Evolutionary conservation across 2,888 invertebrate species (phyloP), one percentile per base, ranked within the genome.

Genomic region (Sturmia bella): DNA sequence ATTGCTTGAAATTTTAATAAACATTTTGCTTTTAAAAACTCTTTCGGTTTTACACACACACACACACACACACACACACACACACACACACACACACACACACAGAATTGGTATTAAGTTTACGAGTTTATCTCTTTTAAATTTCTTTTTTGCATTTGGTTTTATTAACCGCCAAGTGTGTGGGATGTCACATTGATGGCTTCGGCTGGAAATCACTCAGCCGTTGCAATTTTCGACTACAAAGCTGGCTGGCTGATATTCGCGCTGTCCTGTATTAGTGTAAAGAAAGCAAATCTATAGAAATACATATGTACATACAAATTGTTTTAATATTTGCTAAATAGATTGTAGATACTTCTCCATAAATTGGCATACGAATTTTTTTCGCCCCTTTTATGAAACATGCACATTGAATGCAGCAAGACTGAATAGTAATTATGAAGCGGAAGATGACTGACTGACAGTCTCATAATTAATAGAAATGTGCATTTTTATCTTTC

Each of bases 381-480:
- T 15, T 9, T 2, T 17, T 43, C 43, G 15, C 0, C 24, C 13
- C 24, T 72, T 59, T 24, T 13, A 50, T 63, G 27, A 52, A 27
- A 13, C 13, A 27, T 9, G n/a, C 11, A 15, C 37, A 39, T 54
- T 24, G 24, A 64, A 39, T 74, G 41, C n/a, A 74, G 37, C 63
- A 17, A 39, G 54, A 56, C 56, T 37, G 37, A 74, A 69, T 76
- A n/a, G n/a, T n/a, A 76, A 76, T 76, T 69, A 69, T 61, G 61
- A 61, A 69, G 68, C 76, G 76, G 76, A 76, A 76, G 69, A 61
- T 43, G 21, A 11, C 54, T 69, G 76, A 61, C 76, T 61, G 61
- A 11, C 61, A n/a, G 27, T 27, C 27, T 48, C 45, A 39, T 45
- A 69, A 76, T 69, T 63, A 19, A 11, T 15, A 54, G 45, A 45